Base-by-base conservation (phyloP, 2,113 vertebrate genomes). In the Prochilodus magdalenae region DNA sequence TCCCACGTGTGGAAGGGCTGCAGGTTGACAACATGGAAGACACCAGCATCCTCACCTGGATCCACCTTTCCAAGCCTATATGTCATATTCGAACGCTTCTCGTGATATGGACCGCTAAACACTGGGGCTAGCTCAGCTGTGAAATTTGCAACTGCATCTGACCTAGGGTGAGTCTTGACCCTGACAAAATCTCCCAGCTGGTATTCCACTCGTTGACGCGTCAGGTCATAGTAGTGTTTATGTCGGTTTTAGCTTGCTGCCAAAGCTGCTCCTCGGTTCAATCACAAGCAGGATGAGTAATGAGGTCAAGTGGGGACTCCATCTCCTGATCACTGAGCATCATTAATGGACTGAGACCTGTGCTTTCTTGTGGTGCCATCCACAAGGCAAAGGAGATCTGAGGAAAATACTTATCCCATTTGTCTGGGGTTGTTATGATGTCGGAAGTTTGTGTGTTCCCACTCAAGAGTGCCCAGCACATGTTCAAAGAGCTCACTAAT, bases 141-240 rank as follows among this genome's bases (percentile, higher is more conserved):
- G 15, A 78, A 82, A 36, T 71, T 79, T 0, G 62, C 12, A 0
- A 63, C 4, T 3, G 59, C 70, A 10, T 83, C 75, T 1, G 81
- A 83, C 1, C 36, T 51, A 2, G 44, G 75, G 69, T 83, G 69
- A 7, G 69, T 51, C 53, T 74, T 84, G 2, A 84, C 51, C 22
- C 53, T 80, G 26, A 80, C 30, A 47, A 80, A 51, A 3, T 80
- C 76, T 63, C 30, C 75, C 26, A 80, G 10, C 11, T 0, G 8
- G 33, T 75, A 80, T 16, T 0, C 29, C 36, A 75, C 77, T 4
- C 7, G 51, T 0, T 24, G 15, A 0, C 30, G 3, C 33, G 3
- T 73, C 5, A 66, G 29, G 47, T 79, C 82, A 67, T 83, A 83
- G 49, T 83, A 30, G 0, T 27, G 18, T 30, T 83, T 83, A 0